These are phyloP conservation scores for Cossypha caffra DNA, from an alignment of 2,797 vertebrate species.

Conservation along the genomic window DNA sequence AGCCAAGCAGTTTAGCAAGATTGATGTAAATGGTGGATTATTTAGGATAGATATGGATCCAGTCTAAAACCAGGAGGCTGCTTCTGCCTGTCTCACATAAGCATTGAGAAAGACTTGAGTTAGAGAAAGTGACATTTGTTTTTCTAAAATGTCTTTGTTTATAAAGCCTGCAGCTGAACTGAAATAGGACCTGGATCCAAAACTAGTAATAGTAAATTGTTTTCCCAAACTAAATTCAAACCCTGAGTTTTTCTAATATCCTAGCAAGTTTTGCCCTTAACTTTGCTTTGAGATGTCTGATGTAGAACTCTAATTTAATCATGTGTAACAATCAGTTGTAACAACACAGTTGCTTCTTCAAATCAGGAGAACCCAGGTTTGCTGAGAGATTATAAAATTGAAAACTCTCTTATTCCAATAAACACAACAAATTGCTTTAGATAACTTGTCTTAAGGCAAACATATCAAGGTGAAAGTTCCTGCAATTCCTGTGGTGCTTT, in stretches of 20 bases:
- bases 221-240: neutral
- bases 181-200: neutral
- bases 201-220: neutral
- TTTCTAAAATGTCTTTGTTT: neutral
- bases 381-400: neutral
- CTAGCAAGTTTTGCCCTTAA: neutral
- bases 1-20: neutral
- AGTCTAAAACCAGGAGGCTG: neutral
- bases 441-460: neutral
- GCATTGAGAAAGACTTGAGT: neutral
- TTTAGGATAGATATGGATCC: neutral
- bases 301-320: neutral
- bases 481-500: neutral
- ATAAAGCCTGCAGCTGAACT: neutral
- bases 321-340: neutral
- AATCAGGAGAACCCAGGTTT: neutral
- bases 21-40: neutral
- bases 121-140: neutral
- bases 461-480: neutral
- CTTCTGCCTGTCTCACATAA: neutral
- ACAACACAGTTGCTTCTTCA: neutral
- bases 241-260: neutral
- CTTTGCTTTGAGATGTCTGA: neutral
- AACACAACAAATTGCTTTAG: neutral
- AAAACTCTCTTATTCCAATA: neutral